Evolutionary conservation across 2,888 invertebrate genomes (phyloP).

Genomic region (Seira sanloemensis): DNA sequence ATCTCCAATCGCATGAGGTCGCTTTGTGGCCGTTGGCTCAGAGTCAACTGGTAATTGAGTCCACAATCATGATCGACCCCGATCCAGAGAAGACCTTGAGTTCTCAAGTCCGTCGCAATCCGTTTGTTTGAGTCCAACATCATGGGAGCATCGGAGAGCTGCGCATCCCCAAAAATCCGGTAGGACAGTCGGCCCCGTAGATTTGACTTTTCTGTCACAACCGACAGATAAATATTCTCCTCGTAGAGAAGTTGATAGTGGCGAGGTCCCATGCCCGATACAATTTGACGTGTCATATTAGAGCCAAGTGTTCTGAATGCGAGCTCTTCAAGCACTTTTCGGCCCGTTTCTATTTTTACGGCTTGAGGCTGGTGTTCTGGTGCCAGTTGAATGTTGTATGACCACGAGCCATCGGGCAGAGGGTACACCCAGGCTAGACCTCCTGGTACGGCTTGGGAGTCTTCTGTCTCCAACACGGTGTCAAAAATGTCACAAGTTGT

Average conservation of each 20-base stretch:
- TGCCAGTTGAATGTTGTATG: slow-evolving; percentile 72
- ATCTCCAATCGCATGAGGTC: slow-evolving; percentile 72
- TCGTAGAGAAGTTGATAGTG: slow-evolving; percentile 89
- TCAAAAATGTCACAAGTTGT: slow-evolving; percentile 73
- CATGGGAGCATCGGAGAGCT: slow-evolving; percentile 73
- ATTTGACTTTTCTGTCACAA: slow-evolving; percentile 79
- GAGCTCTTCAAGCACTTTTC: slow-evolving; percentile 73
- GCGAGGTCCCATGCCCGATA: slow-evolving; percentile 86
- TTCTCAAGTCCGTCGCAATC: slow-evolving; percentile 60
- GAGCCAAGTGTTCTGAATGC: slow-evolving; percentile 64
- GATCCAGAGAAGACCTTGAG: slow-evolving; percentile 73
- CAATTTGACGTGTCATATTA: slow-evolving; percentile 69
- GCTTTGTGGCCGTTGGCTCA: slow-evolving; percentile 72
- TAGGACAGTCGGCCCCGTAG: slow-evolving; percentile 85
- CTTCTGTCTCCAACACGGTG: slow-evolving; percentile 71
- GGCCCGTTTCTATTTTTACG: slow-evolving; percentile 73
- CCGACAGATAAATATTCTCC: slow-evolving; percentile 87
- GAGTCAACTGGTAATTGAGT: slow-evolving; percentile 72
- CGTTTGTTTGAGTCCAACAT: slow-evolving; percentile 68
- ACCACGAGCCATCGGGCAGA: slow-evolving; percentile 72
- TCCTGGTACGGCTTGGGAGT: slow-evolving; percentile 63
- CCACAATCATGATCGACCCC: slow-evolving; percentile 72
- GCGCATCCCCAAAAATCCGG: slow-evolving; percentile 82
- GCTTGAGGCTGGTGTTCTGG: slow-evolving; percentile 66
- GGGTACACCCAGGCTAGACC: slow-evolving; percentile 73